These are phyloP conservation scores for Climacteris rufus DNA, from an alignment of 2,113 vertebrate genomes.

Conservation along the genomic window DNA sequence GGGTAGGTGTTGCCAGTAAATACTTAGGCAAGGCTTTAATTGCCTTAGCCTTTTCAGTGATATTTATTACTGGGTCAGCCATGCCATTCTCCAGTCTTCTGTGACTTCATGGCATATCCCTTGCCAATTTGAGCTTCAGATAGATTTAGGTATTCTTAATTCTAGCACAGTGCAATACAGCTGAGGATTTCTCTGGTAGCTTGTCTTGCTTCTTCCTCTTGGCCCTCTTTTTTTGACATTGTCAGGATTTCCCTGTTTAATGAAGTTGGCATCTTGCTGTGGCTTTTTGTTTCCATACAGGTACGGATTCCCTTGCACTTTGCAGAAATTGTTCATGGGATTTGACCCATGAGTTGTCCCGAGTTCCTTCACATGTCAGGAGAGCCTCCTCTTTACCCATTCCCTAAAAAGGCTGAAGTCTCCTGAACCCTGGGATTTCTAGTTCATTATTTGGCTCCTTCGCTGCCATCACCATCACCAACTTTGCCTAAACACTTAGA, in stretches of 20 bases:
- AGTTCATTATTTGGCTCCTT: not conserved
- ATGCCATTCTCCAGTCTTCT: not conserved
- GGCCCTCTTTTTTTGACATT: not conserved
- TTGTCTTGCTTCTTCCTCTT: not conserved
- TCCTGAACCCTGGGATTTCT: not conserved
- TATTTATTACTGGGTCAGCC: not conserved
- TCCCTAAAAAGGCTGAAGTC: not conserved
- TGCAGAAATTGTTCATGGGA: not conserved
- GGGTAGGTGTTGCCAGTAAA: not conserved
- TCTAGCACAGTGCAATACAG: not conserved
- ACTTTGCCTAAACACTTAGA: not conserved
- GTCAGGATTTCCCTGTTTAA: not conserved
- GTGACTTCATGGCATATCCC: not conserved
- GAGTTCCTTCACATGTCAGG: rapidly evolving
- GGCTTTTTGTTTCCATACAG: not conserved
- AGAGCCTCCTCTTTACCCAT: rapidly evolving
- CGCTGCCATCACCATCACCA: rapidly evolving
- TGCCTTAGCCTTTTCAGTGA: not conserved
- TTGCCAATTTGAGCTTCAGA: not conserved
- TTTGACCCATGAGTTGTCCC: not conserved
- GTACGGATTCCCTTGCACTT: not conserved
- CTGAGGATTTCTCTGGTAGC: not conserved
- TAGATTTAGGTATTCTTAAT: not conserved
- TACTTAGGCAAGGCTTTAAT: not conserved
- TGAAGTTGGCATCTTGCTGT: not conserved